phyloP scores from a whole-genome alignment of 2,888 invertebrate species.

The Dryocosmus kuriphilus region DNA sequence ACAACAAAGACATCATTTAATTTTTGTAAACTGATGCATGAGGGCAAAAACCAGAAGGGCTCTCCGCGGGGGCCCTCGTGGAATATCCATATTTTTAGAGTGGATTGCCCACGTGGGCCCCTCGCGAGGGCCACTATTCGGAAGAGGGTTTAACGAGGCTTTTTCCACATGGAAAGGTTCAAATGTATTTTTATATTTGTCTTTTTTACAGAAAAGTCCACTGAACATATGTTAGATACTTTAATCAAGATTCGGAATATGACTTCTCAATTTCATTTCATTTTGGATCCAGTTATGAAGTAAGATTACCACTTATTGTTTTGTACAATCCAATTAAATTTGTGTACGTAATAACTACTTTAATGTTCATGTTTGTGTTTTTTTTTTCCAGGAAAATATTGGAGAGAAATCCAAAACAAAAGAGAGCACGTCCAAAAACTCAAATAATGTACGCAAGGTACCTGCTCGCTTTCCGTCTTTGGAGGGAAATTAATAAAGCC shows the following conservation, averaged over 20 bases:
- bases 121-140: too few species aligned
- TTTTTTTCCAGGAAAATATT: constrained; percentile 70
- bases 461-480: constrained; percentile 72
- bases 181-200: not conserved
- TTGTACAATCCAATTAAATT: constrained; percentile 10
- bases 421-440: constrained; percentile 63
- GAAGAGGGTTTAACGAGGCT: too few species aligned
- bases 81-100: too few species aligned
- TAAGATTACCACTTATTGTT: constrained; percentile 62
- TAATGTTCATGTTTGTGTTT: constrained; percentile 4
- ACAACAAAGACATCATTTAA: too few species aligned
- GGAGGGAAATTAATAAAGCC: constrained; percentile 71
- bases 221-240: constrained; percentile 72
- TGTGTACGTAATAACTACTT: not conserved
- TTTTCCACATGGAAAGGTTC: too few species aligned
- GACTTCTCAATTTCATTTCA: constrained; percentile 67
- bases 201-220: constrained; percentile 71
- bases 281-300: constrained; percentile 73
- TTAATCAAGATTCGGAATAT: constrained; percentile 72
- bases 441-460: constrained; percentile 71
- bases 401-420: constrained; percentile 61
- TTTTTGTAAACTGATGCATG: too few species aligned
- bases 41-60: too few species aligned
- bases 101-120: too few species aligned
- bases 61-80: too few species aligned